Conservation (phyloP, 2,888 invertebrate genomes). For the Tanytarsus gracilentus region DNA sequence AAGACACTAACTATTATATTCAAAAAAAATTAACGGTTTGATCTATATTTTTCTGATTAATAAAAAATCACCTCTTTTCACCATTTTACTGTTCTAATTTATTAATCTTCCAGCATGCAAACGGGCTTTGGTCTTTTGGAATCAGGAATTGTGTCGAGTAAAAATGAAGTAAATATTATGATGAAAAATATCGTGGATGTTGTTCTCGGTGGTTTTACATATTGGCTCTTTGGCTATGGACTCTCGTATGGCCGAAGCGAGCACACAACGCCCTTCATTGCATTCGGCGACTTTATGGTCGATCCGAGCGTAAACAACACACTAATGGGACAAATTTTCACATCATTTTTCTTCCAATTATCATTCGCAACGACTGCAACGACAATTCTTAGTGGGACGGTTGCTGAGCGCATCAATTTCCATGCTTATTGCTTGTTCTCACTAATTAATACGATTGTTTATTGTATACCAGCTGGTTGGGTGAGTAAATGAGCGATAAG, state of each 20-base stretch:
- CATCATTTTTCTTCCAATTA: constrained; percentile 46
- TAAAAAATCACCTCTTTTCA: too few relatives aligned
- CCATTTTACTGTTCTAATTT: background rate
- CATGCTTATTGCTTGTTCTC: constrained; percentile 47
- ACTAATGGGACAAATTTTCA: constrained; percentile 44
- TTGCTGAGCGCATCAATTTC: constrained; percentile 46
- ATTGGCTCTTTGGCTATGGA: constrained; percentile 51
- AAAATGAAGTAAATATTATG: constrained; percentile 52
- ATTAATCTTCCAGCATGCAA: constrained; percentile 5
- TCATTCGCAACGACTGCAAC: constrained; percentile 46
- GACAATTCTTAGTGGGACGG: constrained; percentile 46
- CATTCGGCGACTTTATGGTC: constrained; percentile 45
- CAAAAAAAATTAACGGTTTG: background rate
- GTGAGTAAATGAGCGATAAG: too few relatives aligned
- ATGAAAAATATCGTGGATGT: constrained; percentile 51
- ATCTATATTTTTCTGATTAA: too few relatives aligned
- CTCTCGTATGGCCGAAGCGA: constrained; percentile 44
- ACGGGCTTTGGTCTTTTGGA: constrained; percentile 49
- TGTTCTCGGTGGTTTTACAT: constrained; percentile 46
- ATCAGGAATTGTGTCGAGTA: constrained; percentile 45
- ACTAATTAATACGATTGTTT: constrained; percentile 46
- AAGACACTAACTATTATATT: background rate
- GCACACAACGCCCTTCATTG: constrained; percentile 43
- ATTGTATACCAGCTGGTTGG: constrained; percentile 48
- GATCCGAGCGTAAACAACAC: constrained; percentile 36